Evolutionary conservation across 1,140 invertebrate genomes (phyloP).

Genomic region (Drosophila jambulina): DNA sequence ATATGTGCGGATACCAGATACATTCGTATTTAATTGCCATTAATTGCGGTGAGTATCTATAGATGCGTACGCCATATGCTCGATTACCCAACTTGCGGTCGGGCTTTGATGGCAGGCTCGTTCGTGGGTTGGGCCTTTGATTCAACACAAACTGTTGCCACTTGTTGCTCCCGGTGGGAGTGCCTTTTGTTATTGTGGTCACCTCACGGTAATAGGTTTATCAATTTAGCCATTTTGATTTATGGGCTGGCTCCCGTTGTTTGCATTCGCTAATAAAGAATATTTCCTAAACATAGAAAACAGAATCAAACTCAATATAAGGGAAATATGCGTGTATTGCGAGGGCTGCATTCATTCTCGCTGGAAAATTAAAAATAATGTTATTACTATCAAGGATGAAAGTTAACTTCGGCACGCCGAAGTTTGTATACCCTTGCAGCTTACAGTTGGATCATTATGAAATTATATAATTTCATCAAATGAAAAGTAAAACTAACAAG

Average conservation of each 20-base stretch:
- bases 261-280: no score
- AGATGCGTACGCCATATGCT: constrained; percentile 58
- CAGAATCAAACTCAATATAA: neutral
- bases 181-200: neutral
- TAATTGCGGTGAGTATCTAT: constrained; percentile 39
- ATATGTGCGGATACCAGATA: constrained; percentile 54
- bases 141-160: constrained; percentile 9
- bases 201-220: neutral
- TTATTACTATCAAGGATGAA: no score
- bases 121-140: constrained; percentile 13
- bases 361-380: neutral
- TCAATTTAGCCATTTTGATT: neutral
- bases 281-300: neutral
- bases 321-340: neutral
- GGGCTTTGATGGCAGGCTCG: constrained; percentile 17
- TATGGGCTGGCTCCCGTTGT: neutral
- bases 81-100: constrained; percentile 66
- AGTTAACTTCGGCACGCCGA: no score
- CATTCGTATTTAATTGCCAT: constrained; percentile 52
- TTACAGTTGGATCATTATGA: no score
- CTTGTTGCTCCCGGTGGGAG: constrained; percentile 24
- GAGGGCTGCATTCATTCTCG: neutral
- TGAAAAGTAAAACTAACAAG: no score
- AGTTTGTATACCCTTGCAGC: no score
- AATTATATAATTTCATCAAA: no score